Evolutionary conservation across 1,140 invertebrate species (phyloP), one percentile per base, ranked within the genome.

Genomic region (Drosophila setifemur): DNA sequence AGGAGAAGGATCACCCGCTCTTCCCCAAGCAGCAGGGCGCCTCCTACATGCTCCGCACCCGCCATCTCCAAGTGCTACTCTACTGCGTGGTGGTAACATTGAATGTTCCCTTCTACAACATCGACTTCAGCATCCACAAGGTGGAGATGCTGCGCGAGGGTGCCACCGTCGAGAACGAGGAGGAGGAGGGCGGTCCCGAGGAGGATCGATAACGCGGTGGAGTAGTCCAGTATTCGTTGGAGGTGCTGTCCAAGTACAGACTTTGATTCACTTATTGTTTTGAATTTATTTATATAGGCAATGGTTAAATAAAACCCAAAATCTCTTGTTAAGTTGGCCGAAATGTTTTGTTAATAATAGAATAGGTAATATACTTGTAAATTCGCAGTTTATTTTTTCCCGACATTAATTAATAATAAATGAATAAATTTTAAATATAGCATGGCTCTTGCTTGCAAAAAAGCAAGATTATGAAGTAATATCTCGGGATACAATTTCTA

Each of bases 41-140:
- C 16, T 90, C 93, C 2, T 94, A 93, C 66, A 89, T 93, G 47
- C 85, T 94, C 28, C 92, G 92, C 72, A 93, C 92, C 44, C 91
- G 92, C n/a, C 92, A 92, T 39, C 76, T 93, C 0, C 93, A 93
- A 63, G 91, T 93, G 68, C 87, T 94, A n/a, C 87, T 94, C 50
- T 93, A 93, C 75, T 92, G 92, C 45, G 91, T 92, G 40, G 91
- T 92, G 3, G 66, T 92, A 9, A 92, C 92, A 7, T 81, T 93
- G n/a, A 92, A 92, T 72, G 88, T 92, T 47, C 88, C 88, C 31
- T 90, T 71, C 53, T 90, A 90, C 42, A 90, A 90, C 45, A 76
- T 88, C 2, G 68, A 77, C 40, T 90, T 90, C 6, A 78, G 57
- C 31, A 66, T 90, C 12, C 85, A 90, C 54, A 86, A 88, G 39